These are phyloP conservation scores for Phoronis australis DNA, from an alignment of 2,888 invertebrate genomes.

Conservation along the genomic window DNA sequence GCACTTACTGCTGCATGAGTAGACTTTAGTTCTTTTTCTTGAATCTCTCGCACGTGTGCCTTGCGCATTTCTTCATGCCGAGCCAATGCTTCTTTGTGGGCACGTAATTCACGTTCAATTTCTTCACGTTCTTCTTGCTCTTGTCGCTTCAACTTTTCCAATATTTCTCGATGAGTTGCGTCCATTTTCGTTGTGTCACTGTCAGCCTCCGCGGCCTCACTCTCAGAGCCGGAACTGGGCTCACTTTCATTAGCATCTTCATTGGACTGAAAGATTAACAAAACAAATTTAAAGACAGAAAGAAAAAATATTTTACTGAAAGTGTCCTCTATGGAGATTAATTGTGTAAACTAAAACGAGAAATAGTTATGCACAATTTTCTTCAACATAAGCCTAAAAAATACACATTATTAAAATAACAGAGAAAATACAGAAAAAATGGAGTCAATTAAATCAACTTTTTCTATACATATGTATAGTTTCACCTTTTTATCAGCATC, in stretches of 20 bases:
- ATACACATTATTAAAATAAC: background rate
- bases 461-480: slow-evolving; percentile 2
- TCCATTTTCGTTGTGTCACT: slow-evolving; percentile 33
- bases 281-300: background rate
- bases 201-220: slow-evolving; percentile 17
- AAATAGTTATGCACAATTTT: background rate
- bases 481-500: no score
- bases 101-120: slow-evolving; percentile 51
- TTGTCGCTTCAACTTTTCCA: slow-evolving; percentile 48
- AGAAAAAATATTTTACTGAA: background rate
- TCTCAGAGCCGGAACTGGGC: slow-evolving; percentile 24
- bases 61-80: slow-evolving; percentile 35
- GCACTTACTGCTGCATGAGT: no score
- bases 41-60: slow-evolving; percentile 6
- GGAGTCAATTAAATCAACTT: background rate
- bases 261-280: slow-evolving; percentile 33
- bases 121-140: slow-evolving; percentile 51
- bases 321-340: background rate
- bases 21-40: background rate
- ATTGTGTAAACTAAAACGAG: background rate
- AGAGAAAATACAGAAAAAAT: background rate
- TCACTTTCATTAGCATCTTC: slow-evolving; percentile 34
- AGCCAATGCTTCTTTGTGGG: slow-evolving; percentile 41
- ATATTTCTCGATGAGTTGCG: slow-evolving; percentile 40
- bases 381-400: background rate